A percentile compares a stretch with the other conserved stretches of the same genome.
Conservation (phyloP, 2,888 invertebrate species). For the Pseudanteris insignis region DNA sequence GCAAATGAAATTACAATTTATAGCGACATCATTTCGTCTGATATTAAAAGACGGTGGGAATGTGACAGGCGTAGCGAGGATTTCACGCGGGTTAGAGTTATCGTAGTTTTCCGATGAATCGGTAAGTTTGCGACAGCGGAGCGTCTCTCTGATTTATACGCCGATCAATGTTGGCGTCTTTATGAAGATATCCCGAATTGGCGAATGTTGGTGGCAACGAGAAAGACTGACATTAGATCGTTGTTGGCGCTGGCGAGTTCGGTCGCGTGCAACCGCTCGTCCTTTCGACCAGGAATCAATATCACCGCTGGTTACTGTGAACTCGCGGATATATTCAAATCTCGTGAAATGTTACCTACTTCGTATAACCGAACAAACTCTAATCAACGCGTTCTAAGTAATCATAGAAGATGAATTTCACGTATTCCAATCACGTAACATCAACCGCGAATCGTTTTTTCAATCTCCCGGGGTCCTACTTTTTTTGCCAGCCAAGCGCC, state of each 20-base stretch:
- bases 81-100: constrained; percentile 18
- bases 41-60: constrained; percentile 23
- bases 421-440: constrained; percentile 41
- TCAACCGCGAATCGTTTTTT: constrained; percentile 34
- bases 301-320: constrained; percentile 57
- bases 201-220: constrained; percentile 53
- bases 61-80: constrained; percentile 16
- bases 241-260: constrained; percentile 53
- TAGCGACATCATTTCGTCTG: constrained; percentile 10
- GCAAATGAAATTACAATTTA: constrained; percentile 23
- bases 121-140: constrained; percentile 35
- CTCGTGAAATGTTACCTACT: constrained; percentile 47
- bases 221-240: constrained; percentile 53
- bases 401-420: constrained; percentile 32
- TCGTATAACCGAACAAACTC: constrained; percentile 50
- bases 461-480: constrained; percentile 7
- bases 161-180: constrained; percentile 34
- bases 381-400: constrained; percentile 45
- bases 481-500: constrained; percentile 8
- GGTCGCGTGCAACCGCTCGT: constrained; percentile 59
- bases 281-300: constrained; percentile 58
- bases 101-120: constrained; percentile 35
- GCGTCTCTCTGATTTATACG: constrained; percentile 33
- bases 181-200: constrained; percentile 42
- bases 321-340: constrained; percentile 56